A percentile compares a stretch with the other conserved stretches of the same genome.
Conservation (phyloP, 2,113 vertebrate genomes). For the Cinclus cinclus region DNA sequence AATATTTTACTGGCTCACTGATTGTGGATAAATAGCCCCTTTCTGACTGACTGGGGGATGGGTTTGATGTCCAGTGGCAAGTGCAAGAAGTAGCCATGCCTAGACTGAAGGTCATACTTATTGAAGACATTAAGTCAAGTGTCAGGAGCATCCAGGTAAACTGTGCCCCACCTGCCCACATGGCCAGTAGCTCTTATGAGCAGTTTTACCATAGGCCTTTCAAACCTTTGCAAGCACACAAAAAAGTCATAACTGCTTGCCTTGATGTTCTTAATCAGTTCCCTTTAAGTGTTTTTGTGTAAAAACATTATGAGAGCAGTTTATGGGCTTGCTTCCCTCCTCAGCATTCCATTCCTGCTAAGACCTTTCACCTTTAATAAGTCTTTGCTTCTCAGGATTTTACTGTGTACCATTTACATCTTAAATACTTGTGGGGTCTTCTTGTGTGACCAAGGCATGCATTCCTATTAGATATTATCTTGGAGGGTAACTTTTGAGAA, state of each 20-base stretch:
- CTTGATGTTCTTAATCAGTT: background rate
- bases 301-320: background rate
- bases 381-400: background rate
- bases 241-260: fast-evolving
- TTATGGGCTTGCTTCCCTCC: background rate
- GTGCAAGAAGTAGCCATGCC: background rate
- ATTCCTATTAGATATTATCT: background rate
- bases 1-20: background rate
- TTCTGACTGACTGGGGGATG: background rate
- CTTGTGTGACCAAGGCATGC: background rate
- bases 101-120: background rate
- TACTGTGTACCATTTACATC: background rate
- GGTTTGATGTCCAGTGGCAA: background rate
- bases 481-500: background rate
- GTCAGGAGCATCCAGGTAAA: background rate
- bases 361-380: background rate
- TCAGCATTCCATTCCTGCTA: background rate
- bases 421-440: background rate
- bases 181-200: background rate
- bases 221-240: background rate
- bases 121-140: background rate
- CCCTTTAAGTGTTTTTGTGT: background rate
- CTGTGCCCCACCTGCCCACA: background rate
- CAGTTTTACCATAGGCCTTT: background rate
- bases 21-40: background rate